These are phyloP conservation scores for Sarcophaga carnaria DNA, from an alignment of 2,888 invertebrate species.

Conservation along the genomic window DNA sequence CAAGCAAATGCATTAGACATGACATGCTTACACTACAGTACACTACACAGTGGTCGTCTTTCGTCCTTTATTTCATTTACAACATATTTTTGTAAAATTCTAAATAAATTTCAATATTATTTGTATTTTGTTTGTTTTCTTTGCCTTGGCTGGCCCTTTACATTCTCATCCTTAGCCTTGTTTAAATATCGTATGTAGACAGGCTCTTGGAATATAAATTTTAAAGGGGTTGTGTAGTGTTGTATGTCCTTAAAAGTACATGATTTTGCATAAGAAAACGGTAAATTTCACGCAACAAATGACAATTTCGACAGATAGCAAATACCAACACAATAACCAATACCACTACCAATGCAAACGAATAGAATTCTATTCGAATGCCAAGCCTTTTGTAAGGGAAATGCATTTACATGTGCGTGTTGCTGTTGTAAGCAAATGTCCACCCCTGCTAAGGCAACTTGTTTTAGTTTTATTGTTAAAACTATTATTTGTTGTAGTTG, in stretches of 20 bases:
- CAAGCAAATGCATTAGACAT: slow-evolving; percentile 55
- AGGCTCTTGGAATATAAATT: too few species aligned
- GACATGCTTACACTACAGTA: background rate
- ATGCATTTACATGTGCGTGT: slow-evolving; percentile 21
- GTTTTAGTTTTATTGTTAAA: slow-evolving; percentile 35
- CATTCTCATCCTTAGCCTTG: background rate
- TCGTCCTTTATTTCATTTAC: slow-evolving; percentile 73
- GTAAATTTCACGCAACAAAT: slow-evolving; percentile 77
- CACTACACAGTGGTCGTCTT: background rate
- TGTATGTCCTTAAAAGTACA: slow-evolving; percentile 65
- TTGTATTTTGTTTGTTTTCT: slow-evolving; percentile 1
- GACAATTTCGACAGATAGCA: slow-evolving; percentile 74
- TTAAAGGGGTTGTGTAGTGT: background rate
- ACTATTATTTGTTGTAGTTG: slow-evolving; percentile 16
- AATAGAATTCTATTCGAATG: slow-evolving; percentile 30
- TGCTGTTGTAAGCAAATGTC: slow-evolving; percentile 28
- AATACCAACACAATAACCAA: slow-evolving; percentile 58
- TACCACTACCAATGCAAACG: background rate
- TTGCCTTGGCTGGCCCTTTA: background rate
- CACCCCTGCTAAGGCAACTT: slow-evolving; percentile 20
- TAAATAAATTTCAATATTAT: slow-evolving; percentile 71
- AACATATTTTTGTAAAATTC: slow-evolving; percentile 76
- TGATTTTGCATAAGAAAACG: slow-evolving; percentile 75
- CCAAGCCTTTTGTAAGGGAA: background rate
- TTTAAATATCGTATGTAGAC: background rate